Evolutionary conservation across 2,888 invertebrate species (phyloP).

Genomic region (Aromia moschata): DNA sequence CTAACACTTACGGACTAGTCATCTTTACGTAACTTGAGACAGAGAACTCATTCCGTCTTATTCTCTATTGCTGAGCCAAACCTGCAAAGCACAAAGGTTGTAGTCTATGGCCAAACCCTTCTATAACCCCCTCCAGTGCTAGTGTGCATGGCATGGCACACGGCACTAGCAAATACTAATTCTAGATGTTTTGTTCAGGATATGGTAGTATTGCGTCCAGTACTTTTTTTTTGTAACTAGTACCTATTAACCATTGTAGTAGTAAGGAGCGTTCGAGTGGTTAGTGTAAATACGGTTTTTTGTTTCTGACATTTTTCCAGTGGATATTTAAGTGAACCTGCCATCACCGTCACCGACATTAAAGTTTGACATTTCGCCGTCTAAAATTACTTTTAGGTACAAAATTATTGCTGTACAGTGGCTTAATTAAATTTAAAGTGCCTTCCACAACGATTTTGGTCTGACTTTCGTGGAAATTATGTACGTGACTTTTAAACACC

Average conservation of each 20-base stretch:
- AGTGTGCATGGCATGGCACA: neutral
- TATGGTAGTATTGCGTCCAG: neutral
- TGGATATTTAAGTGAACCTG: conserved; percentile 2
- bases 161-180: conserved; percentile 2
- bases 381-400: conserved; percentile 16
- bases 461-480: conserved; percentile 11
- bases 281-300: neutral
- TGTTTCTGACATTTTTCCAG: neutral
- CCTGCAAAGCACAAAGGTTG: too few species aligned
- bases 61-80: too few species aligned
- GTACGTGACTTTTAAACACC: conserved; percentile 1
- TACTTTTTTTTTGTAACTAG: neutral
- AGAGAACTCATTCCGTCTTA: too few species aligned
- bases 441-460: conserved; percentile 12
- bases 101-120: too few species aligned
- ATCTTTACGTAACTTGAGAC: too few species aligned
- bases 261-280: neutral
- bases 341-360: conserved; percentile 7
- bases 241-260: neutral
- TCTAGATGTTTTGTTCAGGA: conserved; percentile 2
- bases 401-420: conserved; percentile 8
- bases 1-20: too few species aligned
- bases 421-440: conserved; percentile 19
- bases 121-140: neutral
- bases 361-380: conserved; percentile 21